Evolutionary conservation across 2,888 invertebrate species (phyloP), one percentile per base, ranked within the genome.

Genomic region (Zygothrica quintamaculata): DNA sequence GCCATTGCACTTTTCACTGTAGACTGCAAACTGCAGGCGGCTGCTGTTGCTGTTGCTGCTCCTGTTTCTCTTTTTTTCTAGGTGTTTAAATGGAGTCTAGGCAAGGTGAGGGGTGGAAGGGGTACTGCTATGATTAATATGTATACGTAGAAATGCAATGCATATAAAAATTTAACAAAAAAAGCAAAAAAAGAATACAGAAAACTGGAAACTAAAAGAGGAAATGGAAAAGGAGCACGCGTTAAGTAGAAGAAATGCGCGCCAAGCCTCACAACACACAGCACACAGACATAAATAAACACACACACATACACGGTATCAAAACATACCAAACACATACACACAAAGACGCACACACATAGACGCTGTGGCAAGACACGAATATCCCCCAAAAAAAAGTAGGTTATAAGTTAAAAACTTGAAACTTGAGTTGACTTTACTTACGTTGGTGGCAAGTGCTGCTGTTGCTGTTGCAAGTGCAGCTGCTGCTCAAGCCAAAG

Each of bases 341-440:
- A n/a, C n/a, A n/a, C n/a, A n/a, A n/a, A n/a, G n/a, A 18, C 18
- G 9, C 22, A 13, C 39, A 47, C 36, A 18, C 4, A 11, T 33
- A 48, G 43, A 26, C 57, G 37, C n/a, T n/a, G n/a, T n/a, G n/a
- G n/a, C 44, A 48, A 50, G 67, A 58, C 60, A 59, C n/a, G 70
- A 57, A 53, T 48, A 44, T 13, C 44, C 39, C 8, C 9, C 1
- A 13, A 11, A 44, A 62, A 61, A 74, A 82, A 84, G 62, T 84
- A 70, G 81, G 81, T 82, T 82, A 78, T 66, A 84, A 77, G 70
- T 76, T 68, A 65, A 62, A n/a, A 78, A 76, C 71, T 69, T 76
- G 55, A 72, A 81, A 51, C 56, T 48, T 67, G 58, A 56, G n/a
- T n/a, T 44, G 74, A 44, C 56, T 44, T 68, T 59, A 46, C 50